Evolutionary conservation across 2,888 invertebrate genomes (phyloP).

Genomic region (Dryadula phaetusa): DNA sequence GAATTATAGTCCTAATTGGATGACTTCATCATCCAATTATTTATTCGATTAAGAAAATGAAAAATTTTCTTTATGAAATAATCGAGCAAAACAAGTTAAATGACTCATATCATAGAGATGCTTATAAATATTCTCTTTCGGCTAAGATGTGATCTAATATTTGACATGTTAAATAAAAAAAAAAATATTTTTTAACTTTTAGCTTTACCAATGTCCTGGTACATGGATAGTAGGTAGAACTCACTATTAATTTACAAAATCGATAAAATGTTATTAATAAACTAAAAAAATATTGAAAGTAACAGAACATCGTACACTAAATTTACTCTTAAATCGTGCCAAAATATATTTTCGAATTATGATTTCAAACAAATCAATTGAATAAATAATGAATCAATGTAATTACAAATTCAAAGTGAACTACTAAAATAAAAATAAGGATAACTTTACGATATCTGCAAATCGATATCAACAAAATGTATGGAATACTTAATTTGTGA

Average conservation of each 20-base stretch:
- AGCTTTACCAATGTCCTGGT: no score
- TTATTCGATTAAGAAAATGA: conserved; percentile 35
- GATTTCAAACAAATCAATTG: neutral
- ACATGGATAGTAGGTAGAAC: no score
- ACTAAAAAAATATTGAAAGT: no score
- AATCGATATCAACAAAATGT: conserved; percentile 32
- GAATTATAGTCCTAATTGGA: conserved; percentile 43
- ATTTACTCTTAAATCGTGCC: no score
- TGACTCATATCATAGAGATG: conserved; percentile 42
- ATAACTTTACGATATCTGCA: conserved; percentile 25
- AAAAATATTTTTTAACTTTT: neutral
- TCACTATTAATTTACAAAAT: no score
- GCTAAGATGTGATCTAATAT: conserved; percentile 30
- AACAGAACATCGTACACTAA: no score
- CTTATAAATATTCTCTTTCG: conserved; percentile 27
- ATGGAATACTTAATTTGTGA: conserved; percentile 60
- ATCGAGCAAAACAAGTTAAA: conserved; percentile 35
- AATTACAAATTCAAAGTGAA: neutral
- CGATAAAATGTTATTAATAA: no score
- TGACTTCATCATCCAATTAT: conserved; percentile 46
- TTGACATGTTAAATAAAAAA: conserved; percentile 6
- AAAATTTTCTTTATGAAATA: conserved; percentile 41
- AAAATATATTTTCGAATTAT: no score
- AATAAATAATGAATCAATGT: neutral
- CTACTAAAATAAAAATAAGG: conserved; percentile 4